Base-by-base conservation (phyloP, 1,140 invertebrate genomes). In the Drosophila sechellia region DNA sequence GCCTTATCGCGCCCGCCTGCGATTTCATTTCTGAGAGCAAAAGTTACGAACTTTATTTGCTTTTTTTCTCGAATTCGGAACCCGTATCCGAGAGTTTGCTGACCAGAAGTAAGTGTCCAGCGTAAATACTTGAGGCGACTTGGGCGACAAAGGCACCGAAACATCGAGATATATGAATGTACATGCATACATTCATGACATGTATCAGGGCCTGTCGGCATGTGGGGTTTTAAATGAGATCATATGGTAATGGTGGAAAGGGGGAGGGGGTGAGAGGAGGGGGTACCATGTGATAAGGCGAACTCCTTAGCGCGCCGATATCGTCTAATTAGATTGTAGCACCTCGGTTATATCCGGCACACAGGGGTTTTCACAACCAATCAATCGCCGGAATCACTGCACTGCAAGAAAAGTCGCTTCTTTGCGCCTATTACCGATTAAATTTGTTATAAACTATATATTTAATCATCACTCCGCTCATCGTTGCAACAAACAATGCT, bases 271-370 rank as follows among this genome's bases (percentile, higher is more conserved):
- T 4, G 43, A 17, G 17, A 17, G 17, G 0, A 17, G 17, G 31
- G 11, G 35, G 1, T 11, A 6, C 25, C 61, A 56, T 70, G 25
- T 70, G 66, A 70, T 70, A 70, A 70, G 64, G 13, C 52, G 13
- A 4, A 35, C 49, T 50, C 15, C 31, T 50, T 50, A 4, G 42
- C 13, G 53, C 34, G 15, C 34, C 46, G 50, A 68, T 70, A 69
- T 69, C 60, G 31, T 15, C 34, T 45, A 66, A 69, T 69, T 66
- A 69, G 53, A 54, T 45, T 66, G 65, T 69, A 52, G 65, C 31
- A 39, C 31, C 20, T 46, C 13, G 12, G 63, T 43, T 37, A 65
- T 43, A 50, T 65, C 57, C 43, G 34, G 35, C 49, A 31, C 39
- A 45, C 37, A 10, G 20, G 59, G 59, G 5, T 49, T 31, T 34